Evolutionary conservation across 2,888 invertebrate genomes (phyloP), one percentile per base, ranked within the genome.

Genomic region (Rhimphoctona megacephalus): DNA sequence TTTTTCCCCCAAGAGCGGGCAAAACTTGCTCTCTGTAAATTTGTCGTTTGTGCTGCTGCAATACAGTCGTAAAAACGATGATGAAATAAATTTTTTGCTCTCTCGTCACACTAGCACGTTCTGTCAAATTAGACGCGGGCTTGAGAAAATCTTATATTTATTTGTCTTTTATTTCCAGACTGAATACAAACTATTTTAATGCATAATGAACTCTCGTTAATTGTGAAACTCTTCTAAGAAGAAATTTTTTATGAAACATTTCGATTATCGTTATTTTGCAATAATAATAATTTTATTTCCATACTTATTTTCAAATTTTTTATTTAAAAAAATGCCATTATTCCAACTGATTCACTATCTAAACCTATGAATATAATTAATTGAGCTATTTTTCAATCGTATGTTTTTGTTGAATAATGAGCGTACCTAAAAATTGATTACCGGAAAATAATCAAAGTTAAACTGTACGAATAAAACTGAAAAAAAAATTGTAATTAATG

Each of bases 21-120:
- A 96, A 91, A 25, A 96, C 95, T 91, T 96, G 95, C 90, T 96
- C 96, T 25, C 96, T 95, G 93, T 95, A 96, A 88, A 96, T 95
- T 93, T 96, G 96, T 49, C 96, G 94, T 92, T 96, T 96, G 94
- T 95, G 94, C 95, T 95, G 91, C 8, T 77, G 49, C 64, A 93
- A 92, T 52, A 81, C 33, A 66, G 85, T 22, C 39, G 43, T 46
- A 43, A 61, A 69, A 81, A 66, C 39, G 19, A 39, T 72, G 36
- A 30, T 77, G 54, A 22, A 49, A 30, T 33, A n/a, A n/a, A 43
- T 57, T 30, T 69, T 2, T 46, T 30, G 36, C 30, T 66, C 39
- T 72, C 39, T 78, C 49, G 64, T 78, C 33, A 67, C n/a, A 67
- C 52, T 39, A 19, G 22, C 39, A 39, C 61, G 70, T 70, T 46